phyloP scores from a whole-genome alignment of 2,797 vertebrate species.

The Picus viridis region DNA sequence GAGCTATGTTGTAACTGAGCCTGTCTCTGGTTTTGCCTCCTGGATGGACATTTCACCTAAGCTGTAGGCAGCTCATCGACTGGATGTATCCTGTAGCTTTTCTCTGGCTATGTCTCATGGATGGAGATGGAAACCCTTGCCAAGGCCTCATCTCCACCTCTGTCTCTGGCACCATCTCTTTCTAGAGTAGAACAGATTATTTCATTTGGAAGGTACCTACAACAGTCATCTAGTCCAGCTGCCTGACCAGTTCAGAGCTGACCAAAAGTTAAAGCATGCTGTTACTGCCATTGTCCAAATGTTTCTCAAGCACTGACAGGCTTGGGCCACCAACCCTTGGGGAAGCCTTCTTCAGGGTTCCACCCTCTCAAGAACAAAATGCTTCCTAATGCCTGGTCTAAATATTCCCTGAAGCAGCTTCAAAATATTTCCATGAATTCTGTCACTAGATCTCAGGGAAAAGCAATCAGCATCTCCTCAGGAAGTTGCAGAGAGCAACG shows the following conservation, averaged over 20 bases:
- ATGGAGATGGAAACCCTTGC: neutral
- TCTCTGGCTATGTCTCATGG: neutral
- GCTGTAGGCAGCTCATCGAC: neutral
- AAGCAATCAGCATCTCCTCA: neutral
- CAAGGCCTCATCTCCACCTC: neutral
- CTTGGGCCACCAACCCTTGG: too few relatives aligned
- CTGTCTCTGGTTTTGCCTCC: neutral
- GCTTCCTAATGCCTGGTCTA: too few relatives aligned
- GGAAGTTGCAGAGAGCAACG: neutral
- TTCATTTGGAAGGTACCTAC: neutral
- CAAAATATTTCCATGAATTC: neutral
- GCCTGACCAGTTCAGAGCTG: too few relatives aligned
- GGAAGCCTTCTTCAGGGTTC: too few relatives aligned
- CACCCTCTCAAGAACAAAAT: too few relatives aligned
- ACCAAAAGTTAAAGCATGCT: too few relatives aligned
- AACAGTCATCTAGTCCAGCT: neutral
- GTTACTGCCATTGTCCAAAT: too few relatives aligned
- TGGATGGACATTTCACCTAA: neutral
- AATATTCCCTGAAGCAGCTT: neutral
- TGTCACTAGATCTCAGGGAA: neutral
- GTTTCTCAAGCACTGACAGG: too few relatives aligned
- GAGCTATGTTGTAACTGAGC: neutral
- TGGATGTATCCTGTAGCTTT: neutral
- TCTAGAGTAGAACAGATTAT: neutral
- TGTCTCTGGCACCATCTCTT: neutral